Conservation (phyloP, 2,888 invertebrate species). For the Drosophila macrothrix region DNA sequence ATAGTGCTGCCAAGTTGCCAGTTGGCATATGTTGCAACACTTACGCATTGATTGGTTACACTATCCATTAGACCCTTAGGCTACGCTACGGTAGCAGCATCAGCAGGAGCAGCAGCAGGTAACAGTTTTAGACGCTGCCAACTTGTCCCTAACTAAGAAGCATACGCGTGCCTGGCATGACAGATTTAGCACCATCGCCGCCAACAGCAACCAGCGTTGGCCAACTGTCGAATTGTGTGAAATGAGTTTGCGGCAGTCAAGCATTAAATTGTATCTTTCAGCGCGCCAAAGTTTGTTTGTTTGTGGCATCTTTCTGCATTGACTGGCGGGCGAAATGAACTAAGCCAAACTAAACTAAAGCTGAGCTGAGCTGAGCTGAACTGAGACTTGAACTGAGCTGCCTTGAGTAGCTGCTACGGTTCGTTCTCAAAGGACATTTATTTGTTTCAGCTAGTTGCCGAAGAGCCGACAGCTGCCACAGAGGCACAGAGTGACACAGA, state of each 20-base stretch:
- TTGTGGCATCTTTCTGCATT: slow-evolving; percentile 38
- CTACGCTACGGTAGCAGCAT: slow-evolving; percentile 11
- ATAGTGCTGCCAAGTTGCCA: slow-evolving; percentile 41
- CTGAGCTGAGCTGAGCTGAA: background rate
- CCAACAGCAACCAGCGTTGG: slow-evolving; percentile 4
- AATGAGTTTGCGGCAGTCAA: slow-evolving; percentile 70
- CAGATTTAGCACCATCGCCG: slow-evolving; percentile 37
- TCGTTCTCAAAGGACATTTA: slow-evolving; percentile 27
- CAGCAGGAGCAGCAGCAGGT: slow-evolving; percentile 19
- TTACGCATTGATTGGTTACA: slow-evolving; percentile 73
- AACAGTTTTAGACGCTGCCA: slow-evolving; percentile 40
- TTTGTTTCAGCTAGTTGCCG: slow-evolving; percentile 42
- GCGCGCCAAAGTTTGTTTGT: slow-evolving; percentile 45
- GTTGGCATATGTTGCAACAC: slow-evolving; percentile 55
- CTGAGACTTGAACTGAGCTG: slow-evolving; percentile 35
- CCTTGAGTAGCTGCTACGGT: background rate
- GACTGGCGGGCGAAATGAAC: slow-evolving; percentile 40
- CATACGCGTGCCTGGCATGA: slow-evolving; percentile 66
- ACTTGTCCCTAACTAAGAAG: slow-evolving; percentile 45
- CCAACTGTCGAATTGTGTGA: slow-evolving; percentile 36
- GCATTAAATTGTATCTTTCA: slow-evolving; percentile 78
- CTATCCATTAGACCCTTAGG: slow-evolving; percentile 47
- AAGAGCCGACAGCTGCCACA: slow-evolving; percentile 12
- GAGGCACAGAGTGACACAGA: background rate
- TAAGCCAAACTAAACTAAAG: slow-evolving; percentile 19